Percentiles rank a stretch among this genome's conserved stretches.
phyloP scores from a whole-genome alignment of 1,140 invertebrate species.

The Andricus grossulariae region DNA sequence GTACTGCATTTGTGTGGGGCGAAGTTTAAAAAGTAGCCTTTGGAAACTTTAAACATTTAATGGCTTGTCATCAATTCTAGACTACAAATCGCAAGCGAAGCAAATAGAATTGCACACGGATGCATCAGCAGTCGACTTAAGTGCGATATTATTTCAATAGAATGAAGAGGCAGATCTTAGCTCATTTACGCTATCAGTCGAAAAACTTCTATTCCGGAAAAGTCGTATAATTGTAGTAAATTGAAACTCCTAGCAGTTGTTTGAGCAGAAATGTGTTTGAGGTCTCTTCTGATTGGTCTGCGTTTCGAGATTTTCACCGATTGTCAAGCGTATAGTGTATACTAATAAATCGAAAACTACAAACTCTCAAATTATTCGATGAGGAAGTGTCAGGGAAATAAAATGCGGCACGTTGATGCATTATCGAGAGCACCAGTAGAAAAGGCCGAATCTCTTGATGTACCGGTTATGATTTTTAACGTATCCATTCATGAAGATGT shows the following conservation, averaged over 20 bases:
- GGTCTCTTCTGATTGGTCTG: background rate
- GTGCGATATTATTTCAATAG: background rate
- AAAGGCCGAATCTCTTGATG: too few species aligned
- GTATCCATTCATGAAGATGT: constrained; percentile 34
- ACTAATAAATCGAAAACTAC: too few species aligned
- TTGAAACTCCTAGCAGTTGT: background rate
- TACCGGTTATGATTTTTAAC: constrained; percentile 40
- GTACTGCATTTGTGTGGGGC: background rate
- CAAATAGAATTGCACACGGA: background rate
- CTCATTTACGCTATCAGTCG: background rate
- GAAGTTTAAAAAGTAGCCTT: background rate
- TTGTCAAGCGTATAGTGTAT: background rate
- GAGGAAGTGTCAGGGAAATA: background rate
- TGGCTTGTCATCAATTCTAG: background rate
- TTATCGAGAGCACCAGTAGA: too few species aligned
- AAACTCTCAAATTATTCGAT: too few species aligned
- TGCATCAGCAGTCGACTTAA: background rate
- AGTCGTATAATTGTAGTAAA: background rate
- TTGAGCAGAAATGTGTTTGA: too few species aligned
- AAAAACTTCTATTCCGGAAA: background rate
- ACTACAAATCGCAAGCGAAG: background rate
- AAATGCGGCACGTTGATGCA: background rate
- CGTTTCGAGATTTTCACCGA: background rate
- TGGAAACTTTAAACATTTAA: background rate
- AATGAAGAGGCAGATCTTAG: background rate